phyloP scores from a whole-genome alignment of 2,113 vertebrate species.

The Nesoenas mayeri region DNA sequence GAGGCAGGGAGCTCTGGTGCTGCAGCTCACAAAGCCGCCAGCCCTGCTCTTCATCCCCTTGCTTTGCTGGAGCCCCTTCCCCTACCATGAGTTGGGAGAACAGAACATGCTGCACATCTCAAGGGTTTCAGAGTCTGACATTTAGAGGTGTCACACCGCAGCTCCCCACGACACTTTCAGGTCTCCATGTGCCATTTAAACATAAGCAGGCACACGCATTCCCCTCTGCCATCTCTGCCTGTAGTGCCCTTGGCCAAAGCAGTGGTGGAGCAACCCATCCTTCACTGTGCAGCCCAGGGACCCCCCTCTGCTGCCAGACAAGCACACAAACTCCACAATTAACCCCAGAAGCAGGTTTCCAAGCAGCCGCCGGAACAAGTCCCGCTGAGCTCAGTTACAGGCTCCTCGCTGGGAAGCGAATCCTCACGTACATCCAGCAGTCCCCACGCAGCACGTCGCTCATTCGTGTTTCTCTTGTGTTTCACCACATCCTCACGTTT shows the following conservation, averaged over 20 bases:
- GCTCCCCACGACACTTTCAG: neutral
- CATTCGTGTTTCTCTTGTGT: neutral
- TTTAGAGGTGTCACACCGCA: fast-evolving
- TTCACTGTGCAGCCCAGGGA: neutral
- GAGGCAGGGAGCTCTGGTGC: neutral
- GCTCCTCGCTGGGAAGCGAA: neutral
- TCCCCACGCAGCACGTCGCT: neutral
- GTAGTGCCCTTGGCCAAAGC: neutral
- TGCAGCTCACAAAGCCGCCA: neutral
- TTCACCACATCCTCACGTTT: neutral
- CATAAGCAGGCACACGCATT: neutral
- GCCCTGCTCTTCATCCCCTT: neutral
- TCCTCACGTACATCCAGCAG: neutral
- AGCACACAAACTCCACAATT: neutral
- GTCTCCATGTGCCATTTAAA: neutral
- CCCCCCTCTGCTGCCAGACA: neutral
- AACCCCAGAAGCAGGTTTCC: neutral
- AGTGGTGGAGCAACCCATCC: fast-evolving
- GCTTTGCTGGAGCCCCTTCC: neutral
- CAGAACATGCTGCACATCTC: neutral
- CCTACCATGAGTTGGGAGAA: neutral
- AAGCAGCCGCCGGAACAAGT: neutral
- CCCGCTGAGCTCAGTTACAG: neutral
- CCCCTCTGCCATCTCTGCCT: neutral
- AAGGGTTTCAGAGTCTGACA: neutral